A percentile compares a stretch with the other conserved stretches of the same genome.
phyloP scores from a whole-genome alignment of 2,113 vertebrate genomes.

The Garra rufa region DNA sequence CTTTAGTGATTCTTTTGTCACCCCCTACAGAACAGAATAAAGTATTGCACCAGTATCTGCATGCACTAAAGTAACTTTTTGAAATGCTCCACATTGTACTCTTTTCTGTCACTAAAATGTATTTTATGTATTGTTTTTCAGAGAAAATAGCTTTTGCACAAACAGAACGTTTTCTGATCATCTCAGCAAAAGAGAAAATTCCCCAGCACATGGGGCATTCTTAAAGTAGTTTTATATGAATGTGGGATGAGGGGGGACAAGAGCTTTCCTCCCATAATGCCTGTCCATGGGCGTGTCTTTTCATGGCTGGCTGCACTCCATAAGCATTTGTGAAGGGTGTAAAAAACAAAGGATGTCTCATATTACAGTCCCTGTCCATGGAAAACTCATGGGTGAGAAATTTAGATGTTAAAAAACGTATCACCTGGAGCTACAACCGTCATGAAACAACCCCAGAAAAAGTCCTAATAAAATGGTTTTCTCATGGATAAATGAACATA shows the following conservation, averaged over 20 bases:
- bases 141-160: neutral
- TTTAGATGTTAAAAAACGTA: neutral
- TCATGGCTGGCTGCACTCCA: neutral
- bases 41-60: neutral
- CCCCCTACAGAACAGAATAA: constrained; percentile 38
- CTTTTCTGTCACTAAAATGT: neutral
- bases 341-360: constrained; percentile 66
- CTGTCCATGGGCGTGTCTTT: constrained; percentile 1
- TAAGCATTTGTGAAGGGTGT: constrained; percentile 43
- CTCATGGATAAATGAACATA: neutral
- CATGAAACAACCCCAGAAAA: neutral
- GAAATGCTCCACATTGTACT: neutral
- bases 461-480: neutral
- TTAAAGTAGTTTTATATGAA: constrained; percentile 18
- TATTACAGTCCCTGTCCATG: constrained; percentile 58
- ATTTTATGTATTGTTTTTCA: neutral
- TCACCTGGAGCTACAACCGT: neutral
- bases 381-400: neutral
- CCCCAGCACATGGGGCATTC: constrained; percentile 12
- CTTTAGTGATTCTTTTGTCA: constrained; percentile 9
- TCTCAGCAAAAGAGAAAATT: constrained; percentile 7
- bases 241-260: neutral
- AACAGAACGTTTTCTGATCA: neutral
- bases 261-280: neutral
- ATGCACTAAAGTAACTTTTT: neutral